Conservation (phyloP, 2,888 invertebrate species). For the Hofmannophila pseudospretella region DNA sequence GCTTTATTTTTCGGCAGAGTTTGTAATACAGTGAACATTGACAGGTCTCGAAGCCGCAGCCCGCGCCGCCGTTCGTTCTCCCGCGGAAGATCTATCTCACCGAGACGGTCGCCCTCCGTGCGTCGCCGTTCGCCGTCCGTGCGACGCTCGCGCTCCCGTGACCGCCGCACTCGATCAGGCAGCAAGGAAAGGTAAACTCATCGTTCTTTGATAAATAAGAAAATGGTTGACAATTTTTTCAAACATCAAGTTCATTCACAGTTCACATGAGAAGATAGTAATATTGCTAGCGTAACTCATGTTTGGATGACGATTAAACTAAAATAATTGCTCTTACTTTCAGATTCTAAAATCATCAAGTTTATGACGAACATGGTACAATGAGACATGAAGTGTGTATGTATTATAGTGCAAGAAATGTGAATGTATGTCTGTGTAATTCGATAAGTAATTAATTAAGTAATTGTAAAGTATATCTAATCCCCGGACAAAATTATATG, state of each 20-base stretch:
- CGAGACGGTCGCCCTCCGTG: conserved; percentile 63
- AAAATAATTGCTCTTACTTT: too few species aligned
- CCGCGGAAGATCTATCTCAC: conserved; percentile 62
- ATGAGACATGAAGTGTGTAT: conserved; percentile 19
- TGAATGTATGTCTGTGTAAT: conserved; percentile 18
- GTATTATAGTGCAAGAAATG: conserved; percentile 18
- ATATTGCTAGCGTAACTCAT: neutral
- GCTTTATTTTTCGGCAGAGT: neutral
- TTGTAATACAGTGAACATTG: conserved; percentile 8
- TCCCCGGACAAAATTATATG: too few species aligned
- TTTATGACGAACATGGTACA: conserved; percentile 14
- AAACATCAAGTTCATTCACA: too few species aligned
- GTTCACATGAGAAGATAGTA: neutral
- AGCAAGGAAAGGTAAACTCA: conserved; percentile 67
- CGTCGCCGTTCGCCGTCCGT: conserved; percentile 63
- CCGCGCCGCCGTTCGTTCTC: conserved; percentile 67
- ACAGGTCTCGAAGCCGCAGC: conserved; percentile 69
- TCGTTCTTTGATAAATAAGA: neutral
- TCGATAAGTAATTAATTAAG: neutral
- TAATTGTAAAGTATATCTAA: too few species aligned
- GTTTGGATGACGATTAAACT: too few species aligned
- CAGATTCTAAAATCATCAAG: conserved; percentile 15
- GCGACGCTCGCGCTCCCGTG: conserved; percentile 62
- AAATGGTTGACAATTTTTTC: neutral
- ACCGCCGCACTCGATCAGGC: conserved; percentile 64